These are phyloP conservation scores for Agapornis roseicollis DNA, from an alignment of 2,113 vertebrate genomes.

Conservation along the genomic window DNA sequence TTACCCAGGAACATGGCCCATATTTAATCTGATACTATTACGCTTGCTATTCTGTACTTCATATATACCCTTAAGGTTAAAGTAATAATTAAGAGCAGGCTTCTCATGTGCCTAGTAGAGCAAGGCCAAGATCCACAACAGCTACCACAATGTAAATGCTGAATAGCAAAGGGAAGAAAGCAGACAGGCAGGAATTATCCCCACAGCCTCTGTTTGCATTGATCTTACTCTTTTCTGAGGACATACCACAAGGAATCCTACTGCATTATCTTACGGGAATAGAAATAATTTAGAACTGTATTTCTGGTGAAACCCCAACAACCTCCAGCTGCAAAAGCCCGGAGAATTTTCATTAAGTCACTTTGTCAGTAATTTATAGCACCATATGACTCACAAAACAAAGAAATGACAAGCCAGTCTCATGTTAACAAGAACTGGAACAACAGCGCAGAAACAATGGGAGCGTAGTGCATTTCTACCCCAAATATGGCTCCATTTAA, in stretches of 20 bases:
- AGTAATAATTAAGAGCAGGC: slow-evolving; percentile 59
- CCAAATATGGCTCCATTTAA: neutral
- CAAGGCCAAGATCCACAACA: neutral
- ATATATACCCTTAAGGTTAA: slow-evolving; percentile 34
- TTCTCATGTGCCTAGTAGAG: neutral
- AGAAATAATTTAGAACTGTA: slow-evolving; percentile 30
- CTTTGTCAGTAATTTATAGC: neutral
- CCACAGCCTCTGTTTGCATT: neutral
- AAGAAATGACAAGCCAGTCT: neutral
- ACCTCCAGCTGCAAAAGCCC: neutral
- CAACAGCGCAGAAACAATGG: neutral
- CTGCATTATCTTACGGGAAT: slow-evolving; percentile 24
- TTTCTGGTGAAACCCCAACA: neutral
- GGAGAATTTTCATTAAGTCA: neutral
- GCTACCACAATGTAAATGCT: slow-evolving; percentile 3
- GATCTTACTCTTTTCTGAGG: neutral
- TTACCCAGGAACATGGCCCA: neutral
- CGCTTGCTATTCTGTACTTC: neutral
- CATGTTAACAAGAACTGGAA: neutral
- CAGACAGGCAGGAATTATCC: neutral
- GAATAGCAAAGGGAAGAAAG: slow-evolving; percentile 26
- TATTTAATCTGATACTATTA: neutral
- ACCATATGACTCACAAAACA: neutral
- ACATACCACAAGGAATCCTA: slow-evolving; percentile 51
- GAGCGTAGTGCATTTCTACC: neutral